These are phyloP conservation scores for Grammomys surdaster DNA, from an alignment of 2,113 vertebrate genomes.

Conservation along the genomic window DNA sequence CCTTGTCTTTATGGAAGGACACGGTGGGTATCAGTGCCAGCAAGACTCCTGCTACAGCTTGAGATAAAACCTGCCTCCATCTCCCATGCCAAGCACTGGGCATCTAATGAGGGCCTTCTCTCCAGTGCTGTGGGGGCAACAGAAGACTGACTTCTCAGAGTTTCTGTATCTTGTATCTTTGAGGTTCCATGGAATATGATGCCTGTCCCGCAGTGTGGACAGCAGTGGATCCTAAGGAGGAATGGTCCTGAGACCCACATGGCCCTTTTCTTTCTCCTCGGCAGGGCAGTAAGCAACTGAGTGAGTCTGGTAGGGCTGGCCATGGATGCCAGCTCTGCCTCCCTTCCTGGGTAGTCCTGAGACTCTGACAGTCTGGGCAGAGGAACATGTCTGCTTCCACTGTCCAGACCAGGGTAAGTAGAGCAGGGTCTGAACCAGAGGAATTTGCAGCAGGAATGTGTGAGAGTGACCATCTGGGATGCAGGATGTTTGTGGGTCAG, in stretches of 20 bases:
- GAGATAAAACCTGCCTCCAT: rapidly evolving
- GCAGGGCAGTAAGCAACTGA: neutral
- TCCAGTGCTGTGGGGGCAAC: neutral
- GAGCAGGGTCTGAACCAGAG: slow-evolving; percentile 81
- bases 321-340: neutral
- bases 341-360: neutral
- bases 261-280: neutral
- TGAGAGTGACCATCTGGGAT: slow-evolving; percentile 67
- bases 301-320: neutral
- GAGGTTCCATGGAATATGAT: neutral
- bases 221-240: neutral
- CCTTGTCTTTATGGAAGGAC: neutral
- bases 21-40: neutral
- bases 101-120: neutral
- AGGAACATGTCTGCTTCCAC: slow-evolving; percentile 37
- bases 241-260: neutral
- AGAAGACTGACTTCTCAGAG: neutral
- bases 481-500: neutral
- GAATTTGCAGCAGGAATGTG: slow-evolving; percentile 88
- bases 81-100: neutral
- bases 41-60: rapidly evolving
- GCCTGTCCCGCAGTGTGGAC: neutral
- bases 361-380: slow-evolving; percentile 30
- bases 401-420: slow-evolving; percentile 65
- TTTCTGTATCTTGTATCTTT: neutral